These are phyloP conservation scores for Dynastes hyllus DNA, from an alignment of 2,888 invertebrate genomes.

Conservation along the genomic window DNA sequence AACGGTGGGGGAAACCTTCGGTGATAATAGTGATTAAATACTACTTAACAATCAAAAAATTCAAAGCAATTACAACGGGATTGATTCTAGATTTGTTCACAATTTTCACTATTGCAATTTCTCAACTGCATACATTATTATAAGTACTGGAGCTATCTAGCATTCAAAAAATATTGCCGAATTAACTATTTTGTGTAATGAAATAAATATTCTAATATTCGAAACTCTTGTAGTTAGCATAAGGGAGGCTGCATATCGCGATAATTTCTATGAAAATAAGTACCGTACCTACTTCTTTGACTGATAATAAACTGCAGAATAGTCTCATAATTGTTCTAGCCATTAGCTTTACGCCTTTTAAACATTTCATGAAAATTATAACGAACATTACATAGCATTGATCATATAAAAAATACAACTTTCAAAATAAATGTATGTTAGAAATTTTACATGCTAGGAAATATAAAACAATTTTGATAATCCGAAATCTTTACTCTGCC, in stretches of 20 bases:
- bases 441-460: not conserved
- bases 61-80: too few species aligned
- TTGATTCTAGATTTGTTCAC: too few species aligned
- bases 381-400: too few species aligned
- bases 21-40: too few species aligned
- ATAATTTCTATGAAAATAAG: constrained; percentile 38
- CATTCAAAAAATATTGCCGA: too few species aligned
- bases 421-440: constrained; percentile 6
- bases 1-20: too few species aligned
- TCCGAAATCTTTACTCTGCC: constrained; percentile 8
- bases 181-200: not conserved
- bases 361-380: constrained; percentile 23
- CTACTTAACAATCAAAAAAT: too few species aligned
- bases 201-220: constrained; percentile 5
- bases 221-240: constrained; percentile 7
- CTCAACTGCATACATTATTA: too few species aligned
- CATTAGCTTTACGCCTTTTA: constrained; percentile 2
- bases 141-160: too few species aligned
- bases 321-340: not conserved
- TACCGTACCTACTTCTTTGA: constrained; percentile 6
- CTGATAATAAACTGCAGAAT: constrained; percentile 11
- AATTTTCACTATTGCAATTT: too few species aligned
- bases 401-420: constrained; percentile 30
- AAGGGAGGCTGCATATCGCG: not conserved
- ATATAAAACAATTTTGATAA: constrained; percentile 22